phyloP scores from a whole-genome alignment of 2,888 invertebrate species.

The Antheraea yamamai region DNA sequence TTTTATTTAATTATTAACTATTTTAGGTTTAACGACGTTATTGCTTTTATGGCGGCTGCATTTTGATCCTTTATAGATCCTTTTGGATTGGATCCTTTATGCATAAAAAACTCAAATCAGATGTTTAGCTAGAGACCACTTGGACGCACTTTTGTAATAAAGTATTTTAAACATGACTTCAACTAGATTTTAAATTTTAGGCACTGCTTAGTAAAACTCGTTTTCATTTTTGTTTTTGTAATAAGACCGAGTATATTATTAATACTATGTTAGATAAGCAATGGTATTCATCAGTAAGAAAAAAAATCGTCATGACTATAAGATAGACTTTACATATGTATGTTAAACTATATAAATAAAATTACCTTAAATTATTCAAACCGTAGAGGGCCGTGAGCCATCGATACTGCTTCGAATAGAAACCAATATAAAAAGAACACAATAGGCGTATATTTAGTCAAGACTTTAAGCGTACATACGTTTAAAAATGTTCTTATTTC shows the following conservation, averaged over 20 bases:
- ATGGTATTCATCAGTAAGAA: neutral
- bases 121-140: no score
- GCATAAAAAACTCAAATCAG: no score
- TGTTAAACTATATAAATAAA: constrained; percentile 1
- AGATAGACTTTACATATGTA: neutral
- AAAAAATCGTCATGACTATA: neutral
- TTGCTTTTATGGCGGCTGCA: no score
- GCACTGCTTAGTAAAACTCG: no score
- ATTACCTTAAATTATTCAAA: constrained; percentile 11
- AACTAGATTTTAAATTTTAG: no score
- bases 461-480: constrained; percentile 36
- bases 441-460: constrained; percentile 39
- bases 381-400: constrained; percentile 1
- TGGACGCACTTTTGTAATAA: no score
- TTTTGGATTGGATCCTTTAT: no score
- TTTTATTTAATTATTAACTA: no score
- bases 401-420: constrained; percentile 11
- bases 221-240: no score
- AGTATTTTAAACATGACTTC: no score
- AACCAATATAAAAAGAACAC: constrained; percentile 31
- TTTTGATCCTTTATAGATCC: no score
- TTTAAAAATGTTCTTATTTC: constrained; percentile 62
- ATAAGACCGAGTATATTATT: neutral
- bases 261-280: neutral
- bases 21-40: no score